A percentile compares a stretch with the other conserved stretches of the same genome.
phyloP scores from a whole-genome alignment of 2,113 vertebrate genomes.

The Rissa tridactyla region DNA sequence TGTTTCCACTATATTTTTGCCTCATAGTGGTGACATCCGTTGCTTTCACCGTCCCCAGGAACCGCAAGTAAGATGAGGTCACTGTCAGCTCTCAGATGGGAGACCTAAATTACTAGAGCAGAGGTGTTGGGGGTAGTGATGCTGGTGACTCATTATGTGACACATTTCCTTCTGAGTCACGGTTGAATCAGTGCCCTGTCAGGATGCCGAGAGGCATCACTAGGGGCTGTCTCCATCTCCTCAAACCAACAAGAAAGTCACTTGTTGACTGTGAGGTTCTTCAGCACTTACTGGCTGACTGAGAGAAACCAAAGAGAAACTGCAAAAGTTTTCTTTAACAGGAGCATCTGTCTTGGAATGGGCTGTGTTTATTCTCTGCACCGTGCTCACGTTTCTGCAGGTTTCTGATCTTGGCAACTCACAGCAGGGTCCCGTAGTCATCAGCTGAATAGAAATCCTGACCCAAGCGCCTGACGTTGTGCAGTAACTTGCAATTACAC shows the following conservation, averaged over 20 bases:
- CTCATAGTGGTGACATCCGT: not conserved
- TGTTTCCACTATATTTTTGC: not conserved
- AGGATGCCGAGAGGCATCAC: not conserved
- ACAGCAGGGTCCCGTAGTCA: not conserved
- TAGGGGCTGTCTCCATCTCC: not conserved
- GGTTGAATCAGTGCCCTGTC: not conserved
- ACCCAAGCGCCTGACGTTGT: not conserved
- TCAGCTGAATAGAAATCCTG: not conserved
- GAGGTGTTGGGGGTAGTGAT: not conserved
- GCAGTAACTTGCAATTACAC: not conserved
- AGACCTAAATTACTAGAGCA: not conserved
- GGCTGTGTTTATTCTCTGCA: not conserved
- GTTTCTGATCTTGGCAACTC: not conserved
- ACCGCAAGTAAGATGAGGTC: not conserved
- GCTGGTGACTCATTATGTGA: slow-evolving; percentile 14
- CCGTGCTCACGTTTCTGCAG: not conserved
- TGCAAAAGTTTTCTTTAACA: not conserved
- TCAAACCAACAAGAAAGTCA: not conserved
- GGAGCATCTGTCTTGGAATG: not conserved
- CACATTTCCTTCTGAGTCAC: slow-evolving; percentile 33
- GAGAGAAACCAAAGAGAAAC: not conserved
- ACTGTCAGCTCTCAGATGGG: not conserved
- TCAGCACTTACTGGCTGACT: not conserved
- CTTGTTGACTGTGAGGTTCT: not conserved
- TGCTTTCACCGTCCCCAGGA: not conserved